A percentile compares a stretch with the other conserved stretches of the same genome.
Conservation (phyloP, 2,888 invertebrate genomes). For the Napeogenes sylphis region DNA sequence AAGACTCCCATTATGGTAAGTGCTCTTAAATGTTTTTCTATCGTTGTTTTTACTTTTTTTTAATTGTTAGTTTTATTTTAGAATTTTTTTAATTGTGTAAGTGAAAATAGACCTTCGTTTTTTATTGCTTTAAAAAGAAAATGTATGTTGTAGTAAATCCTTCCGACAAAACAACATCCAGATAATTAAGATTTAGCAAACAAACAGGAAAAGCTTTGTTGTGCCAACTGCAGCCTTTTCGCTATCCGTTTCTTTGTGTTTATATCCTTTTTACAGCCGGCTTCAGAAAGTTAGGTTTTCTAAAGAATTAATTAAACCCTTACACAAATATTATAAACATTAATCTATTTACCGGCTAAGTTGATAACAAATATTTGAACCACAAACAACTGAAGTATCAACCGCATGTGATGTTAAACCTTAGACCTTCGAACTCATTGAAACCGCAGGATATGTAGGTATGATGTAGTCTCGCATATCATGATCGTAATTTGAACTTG, state of each 20-base stretch:
- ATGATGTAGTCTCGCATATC: conserved; percentile 11
- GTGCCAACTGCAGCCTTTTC: too few species aligned
- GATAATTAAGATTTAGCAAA: too few species aligned
- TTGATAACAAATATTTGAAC: conserved; percentile 6
- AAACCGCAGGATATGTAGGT: conserved; percentile 11
- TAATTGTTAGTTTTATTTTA: neutral
- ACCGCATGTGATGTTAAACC: conserved; percentile 24
- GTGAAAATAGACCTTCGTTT: neutral
- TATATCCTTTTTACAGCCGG: too few species aligned
- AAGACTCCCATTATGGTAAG: conserved; percentile 81
- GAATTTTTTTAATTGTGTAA: conserved; percentile 2
- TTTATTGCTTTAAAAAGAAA: neutral
- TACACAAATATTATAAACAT: too few species aligned
- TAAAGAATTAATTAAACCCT: too few species aligned
- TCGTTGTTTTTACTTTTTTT: too few species aligned
- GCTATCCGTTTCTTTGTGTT: too few species aligned
- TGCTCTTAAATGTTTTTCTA: conserved; percentile 16
- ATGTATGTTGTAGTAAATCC: too few species aligned
- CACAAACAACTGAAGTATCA: conserved; percentile 16
- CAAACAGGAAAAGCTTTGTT: too few species aligned
- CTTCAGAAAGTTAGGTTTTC: too few species aligned
- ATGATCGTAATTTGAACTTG: conserved; percentile 4
- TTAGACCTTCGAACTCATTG: conserved; percentile 16
- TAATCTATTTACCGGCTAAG: too few species aligned
- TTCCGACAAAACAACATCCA: too few species aligned